These are phyloP conservation scores for Scopus umbretta DNA, from an alignment of 2,113 vertebrate species.

Conservation along the genomic window DNA sequence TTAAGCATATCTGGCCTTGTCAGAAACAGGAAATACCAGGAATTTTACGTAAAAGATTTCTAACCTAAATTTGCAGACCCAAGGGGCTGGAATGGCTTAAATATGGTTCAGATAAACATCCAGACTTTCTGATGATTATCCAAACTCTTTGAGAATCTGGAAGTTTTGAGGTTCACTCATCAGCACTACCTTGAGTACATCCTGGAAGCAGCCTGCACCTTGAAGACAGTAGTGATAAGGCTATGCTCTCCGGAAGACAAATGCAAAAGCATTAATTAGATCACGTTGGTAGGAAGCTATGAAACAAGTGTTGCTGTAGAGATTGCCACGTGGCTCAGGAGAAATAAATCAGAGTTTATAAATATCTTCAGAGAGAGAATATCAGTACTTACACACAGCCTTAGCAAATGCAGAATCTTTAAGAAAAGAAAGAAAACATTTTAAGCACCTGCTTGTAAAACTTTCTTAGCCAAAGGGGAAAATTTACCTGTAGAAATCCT, in stretches of 20 bases:
- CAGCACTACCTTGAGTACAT: background rate
- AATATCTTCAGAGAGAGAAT: background rate
- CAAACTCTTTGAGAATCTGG: conserved; percentile 11
- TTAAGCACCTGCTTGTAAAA: background rate
- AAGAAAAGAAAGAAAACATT: background rate
- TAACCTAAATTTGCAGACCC: conserved; percentile 1
- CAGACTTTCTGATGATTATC: conserved; percentile 31
- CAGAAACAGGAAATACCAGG: conserved; percentile 50
- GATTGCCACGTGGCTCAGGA: background rate
- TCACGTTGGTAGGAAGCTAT: background rate
- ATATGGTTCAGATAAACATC: conserved; percentile 31
- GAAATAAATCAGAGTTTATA: background rate
- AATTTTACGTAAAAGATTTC: conserved; percentile 11
- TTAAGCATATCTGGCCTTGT: background rate
- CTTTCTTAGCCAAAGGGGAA: background rate
- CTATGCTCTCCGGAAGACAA: background rate
- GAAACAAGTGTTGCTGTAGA: background rate
- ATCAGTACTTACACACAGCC: background rate
- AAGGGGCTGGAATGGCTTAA: background rate
- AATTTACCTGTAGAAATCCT: background rate
- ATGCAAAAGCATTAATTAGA: background rate
- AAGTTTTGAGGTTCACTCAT: background rate
- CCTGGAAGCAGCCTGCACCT: background rate
- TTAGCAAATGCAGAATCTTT: background rate
- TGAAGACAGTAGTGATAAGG: background rate